Percentiles rank a stretch among this genome's conserved stretches.
Conservation (phyloP, 2,113 vertebrate species). For the Dendropsophus ebraccatus region DNA sequence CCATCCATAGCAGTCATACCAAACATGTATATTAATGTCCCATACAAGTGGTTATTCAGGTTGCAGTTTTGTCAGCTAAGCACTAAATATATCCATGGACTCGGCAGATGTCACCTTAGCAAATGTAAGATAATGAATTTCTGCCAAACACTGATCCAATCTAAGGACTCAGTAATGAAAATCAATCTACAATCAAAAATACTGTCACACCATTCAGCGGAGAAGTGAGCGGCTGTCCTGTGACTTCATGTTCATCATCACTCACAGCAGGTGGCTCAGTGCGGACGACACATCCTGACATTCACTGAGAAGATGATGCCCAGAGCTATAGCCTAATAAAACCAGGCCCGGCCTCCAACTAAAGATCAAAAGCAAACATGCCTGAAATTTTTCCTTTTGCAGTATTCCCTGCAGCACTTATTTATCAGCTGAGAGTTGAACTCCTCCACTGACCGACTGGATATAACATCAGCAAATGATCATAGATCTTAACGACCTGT, state of each 20-base stretch:
- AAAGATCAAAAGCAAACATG: neutral
- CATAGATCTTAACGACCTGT: no score
- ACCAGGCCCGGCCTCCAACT: neutral
- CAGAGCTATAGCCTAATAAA: neutral
- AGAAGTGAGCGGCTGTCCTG: neutral
- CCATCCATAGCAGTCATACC: neutral
- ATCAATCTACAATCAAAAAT: neutral
- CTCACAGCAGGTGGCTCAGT: neutral
- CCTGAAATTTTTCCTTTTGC: neutral
- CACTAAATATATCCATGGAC: neutral
- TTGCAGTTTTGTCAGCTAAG: neutral
- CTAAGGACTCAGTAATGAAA: neutral
- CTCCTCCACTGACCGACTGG: no score
- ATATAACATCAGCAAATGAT: no score
- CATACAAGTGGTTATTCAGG: neutral
- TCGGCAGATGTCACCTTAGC: neutral
- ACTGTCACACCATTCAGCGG: neutral
- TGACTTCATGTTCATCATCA: constrained; percentile 7
- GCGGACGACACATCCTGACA: neutral
- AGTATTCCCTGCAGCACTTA: no score
- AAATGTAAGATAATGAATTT: neutral
- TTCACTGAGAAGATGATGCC: neutral
- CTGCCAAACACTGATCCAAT: neutral
- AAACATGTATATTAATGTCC: neutral
- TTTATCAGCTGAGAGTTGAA: no score